Percentiles rank a stretch among this genome's conserved stretches.
phyloP scores from a whole-genome alignment of 2,888 invertebrate genomes.

The Scelioninae gen. 2 region DNA sequence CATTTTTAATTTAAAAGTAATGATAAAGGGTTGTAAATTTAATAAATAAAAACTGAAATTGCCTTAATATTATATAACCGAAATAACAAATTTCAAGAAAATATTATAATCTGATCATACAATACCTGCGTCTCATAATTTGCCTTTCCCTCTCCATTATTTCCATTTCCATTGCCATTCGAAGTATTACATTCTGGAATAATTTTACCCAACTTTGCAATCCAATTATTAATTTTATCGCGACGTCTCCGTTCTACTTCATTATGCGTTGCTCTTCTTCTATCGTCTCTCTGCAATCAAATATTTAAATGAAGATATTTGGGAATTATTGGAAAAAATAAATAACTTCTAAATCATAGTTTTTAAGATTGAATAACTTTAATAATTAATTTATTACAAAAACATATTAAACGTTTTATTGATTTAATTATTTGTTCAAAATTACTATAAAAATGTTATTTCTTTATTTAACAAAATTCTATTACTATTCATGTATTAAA shows the following conservation, averaged over 20 bases:
- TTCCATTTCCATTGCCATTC: conserved; percentile 68
- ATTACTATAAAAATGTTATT: too few relatives aligned
- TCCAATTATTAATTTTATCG: conserved; percentile 98
- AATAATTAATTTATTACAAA: too few relatives aligned
- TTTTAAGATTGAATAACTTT: neutral
- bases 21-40: too few relatives aligned
- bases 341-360: neutral
- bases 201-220: conserved; percentile 92
- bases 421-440: too few relatives aligned
- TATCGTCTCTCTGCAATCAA: conserved; percentile 85
- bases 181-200: conserved; percentile 83
- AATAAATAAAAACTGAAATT: too few relatives aligned
- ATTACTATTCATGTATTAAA: too few relatives aligned
- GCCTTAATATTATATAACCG: too few relatives aligned
- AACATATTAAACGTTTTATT: too few relatives aligned
- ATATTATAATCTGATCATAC: too few relatives aligned
- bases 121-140: conserved; percentile 72
- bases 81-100: too few relatives aligned
- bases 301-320: conserved; percentile 25
- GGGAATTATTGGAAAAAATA: neutral
- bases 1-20: too few relatives aligned
- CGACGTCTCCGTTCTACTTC: conserved; percentile 95
- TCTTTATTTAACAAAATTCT: too few relatives aligned
- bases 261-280: conserved; percentile 93
- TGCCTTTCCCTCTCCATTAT: conserved; percentile 72